Percentiles rank a stretch among this genome's conserved stretches.
These are phyloP conservation scores for Monochamus saltuarius DNA, from an alignment of 1,140 invertebrate genomes.

Conservation along the genomic window DNA sequence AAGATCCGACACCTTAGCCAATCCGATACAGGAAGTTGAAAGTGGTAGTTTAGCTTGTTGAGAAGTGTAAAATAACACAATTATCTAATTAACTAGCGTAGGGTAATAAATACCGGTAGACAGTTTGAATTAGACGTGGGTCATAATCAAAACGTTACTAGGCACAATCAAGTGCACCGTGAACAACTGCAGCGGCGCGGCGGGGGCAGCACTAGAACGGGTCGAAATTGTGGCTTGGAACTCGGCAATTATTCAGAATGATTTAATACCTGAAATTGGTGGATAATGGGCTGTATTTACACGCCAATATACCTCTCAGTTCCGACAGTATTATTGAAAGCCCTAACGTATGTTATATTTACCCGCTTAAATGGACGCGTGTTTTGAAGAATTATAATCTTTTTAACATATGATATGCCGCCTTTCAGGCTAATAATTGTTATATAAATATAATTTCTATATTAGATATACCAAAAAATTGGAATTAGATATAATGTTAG, in stretches of 20 bases:
- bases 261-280: conserved; percentile 49
- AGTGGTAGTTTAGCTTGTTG: background rate
- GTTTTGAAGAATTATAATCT: too few species aligned
- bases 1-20: too few species aligned
- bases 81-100: conserved; percentile 26
- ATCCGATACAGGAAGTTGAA: too few species aligned
- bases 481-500: too few species aligned
- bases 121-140: conserved; percentile 30
- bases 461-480: too few species aligned
- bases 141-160: conserved; percentile 19
- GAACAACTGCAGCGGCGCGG: conserved; percentile 20
- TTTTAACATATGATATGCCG: too few species aligned
- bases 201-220: background rate
- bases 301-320: conserved; percentile 45
- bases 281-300: conserved; percentile 47
- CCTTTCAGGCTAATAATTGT: too few species aligned
- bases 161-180: conserved; percentile 27
- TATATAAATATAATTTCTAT: too few species aligned
- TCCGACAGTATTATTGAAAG: conserved; percentile 38
- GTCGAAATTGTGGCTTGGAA: conserved; percentile 11
- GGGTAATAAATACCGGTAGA: conserved; percentile 36
- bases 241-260: conserved; percentile 46
- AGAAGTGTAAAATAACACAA: conserved; percentile 21
- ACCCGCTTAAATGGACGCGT: too few species aligned
- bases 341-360: conserved; percentile 7